A percentile compares a stretch with the other conserved stretches of the same genome.
Conservation (phyloP, 2,797 vertebrate genomes). For the Anableps anableps region DNA sequence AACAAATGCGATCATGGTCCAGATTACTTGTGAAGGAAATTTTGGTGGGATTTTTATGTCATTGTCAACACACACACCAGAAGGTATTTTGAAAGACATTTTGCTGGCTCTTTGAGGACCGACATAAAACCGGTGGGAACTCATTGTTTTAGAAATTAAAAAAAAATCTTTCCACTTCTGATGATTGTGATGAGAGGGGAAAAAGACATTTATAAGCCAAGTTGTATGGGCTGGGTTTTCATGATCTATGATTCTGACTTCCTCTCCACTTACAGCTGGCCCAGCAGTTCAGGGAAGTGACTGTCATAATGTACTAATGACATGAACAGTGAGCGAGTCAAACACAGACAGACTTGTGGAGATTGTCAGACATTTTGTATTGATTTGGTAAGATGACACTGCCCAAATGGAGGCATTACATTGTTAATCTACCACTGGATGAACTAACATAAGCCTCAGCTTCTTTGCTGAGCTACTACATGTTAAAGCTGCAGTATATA, state of each 20-base stretch:
- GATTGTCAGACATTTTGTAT: constrained; percentile 73
- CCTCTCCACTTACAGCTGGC: constrained; percentile 68
- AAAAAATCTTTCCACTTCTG: constrained; percentile 63
- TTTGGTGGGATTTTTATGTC: constrained; percentile 6
- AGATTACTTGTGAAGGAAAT: constrained; percentile 3
- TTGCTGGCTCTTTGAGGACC: constrained; percentile 43
- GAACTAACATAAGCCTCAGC: constrained; percentile 43
- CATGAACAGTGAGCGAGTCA: constrained; percentile 65
- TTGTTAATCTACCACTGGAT: constrained; percentile 60
- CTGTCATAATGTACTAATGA: constrained; percentile 68
- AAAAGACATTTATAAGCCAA: constrained; percentile 61
- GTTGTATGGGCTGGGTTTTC: constrained; percentile 49
- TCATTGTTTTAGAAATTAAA: constrained; percentile 61
- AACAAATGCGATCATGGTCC: constrained; percentile 22
- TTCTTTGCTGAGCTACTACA: constrained; percentile 51
- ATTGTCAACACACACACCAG: constrained; percentile 38
- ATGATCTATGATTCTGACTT: constrained; percentile 61
- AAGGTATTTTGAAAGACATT: constrained; percentile 44
- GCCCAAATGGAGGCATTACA: constrained; percentile 75
- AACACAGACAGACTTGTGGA: constrained; percentile 59
- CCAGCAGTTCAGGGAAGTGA: constrained; percentile 70
- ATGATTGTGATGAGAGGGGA: constrained; percentile 65
- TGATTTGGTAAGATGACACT: constrained; percentile 77
- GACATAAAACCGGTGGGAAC: constrained; percentile 45
- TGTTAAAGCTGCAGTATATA: no score